Conservation (phyloP, 2,113 vertebrate species). For the pig (Sus scrofa) region T2T-Sscrofa CM000824.6:150896001-150896500, state of each 20-base stretch:
- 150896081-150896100: neutral
- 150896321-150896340: neutral
- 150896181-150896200: neutral
- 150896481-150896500: neutral
- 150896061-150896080: neutral
- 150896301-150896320: neutral
- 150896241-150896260: no score
- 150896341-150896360: neutral
- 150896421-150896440: neutral
- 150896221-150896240: neutral
- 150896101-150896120: neutral
- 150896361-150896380: neutral
- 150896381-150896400: neutral
- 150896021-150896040: neutral
- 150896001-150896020: neutral
- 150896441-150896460: neutral
- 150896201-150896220: neutral
- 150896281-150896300: neutral
- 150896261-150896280: neutral
- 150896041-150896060: neutral
- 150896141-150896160: neutral
- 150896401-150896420: neutral
- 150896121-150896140: neutral
- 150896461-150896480: neutral
- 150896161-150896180: neutral